Percentiles rank a stretch among this genome's conserved stretches.
These are phyloP conservation scores for Psammodynastes pulverulentus DNA, from an alignment of 2,113 vertebrate genomes.

Conservation along the genomic window DNA sequence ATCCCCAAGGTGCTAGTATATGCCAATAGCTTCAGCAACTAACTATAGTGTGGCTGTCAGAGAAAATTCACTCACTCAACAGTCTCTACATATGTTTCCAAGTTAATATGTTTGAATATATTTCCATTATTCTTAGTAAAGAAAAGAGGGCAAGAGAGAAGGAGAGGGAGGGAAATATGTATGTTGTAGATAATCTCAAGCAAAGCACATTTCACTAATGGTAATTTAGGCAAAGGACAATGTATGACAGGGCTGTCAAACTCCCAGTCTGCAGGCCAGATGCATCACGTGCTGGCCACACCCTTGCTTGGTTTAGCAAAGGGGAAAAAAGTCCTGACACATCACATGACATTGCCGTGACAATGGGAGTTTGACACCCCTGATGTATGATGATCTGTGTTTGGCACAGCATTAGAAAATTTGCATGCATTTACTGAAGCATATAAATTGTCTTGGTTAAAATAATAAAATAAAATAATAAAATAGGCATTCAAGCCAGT, in stretches of 20 bases:
- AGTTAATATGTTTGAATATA: conserved; percentile 67
- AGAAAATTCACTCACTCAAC: conserved; percentile 52
- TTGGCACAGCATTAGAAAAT: conserved; percentile 26
- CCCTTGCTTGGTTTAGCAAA: too few relatives aligned
- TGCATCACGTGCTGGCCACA: too few relatives aligned
- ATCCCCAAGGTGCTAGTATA: neutral
- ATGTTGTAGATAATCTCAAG: conserved; percentile 60
- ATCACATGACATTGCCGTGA: too few relatives aligned
- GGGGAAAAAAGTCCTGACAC: too few relatives aligned
- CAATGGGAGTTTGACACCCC: too few relatives aligned
- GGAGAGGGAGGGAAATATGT: conserved; percentile 44
- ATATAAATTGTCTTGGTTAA: conserved; percentile 28
- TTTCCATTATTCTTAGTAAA: conserved; percentile 54
- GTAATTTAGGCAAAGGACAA: conserved; percentile 62
- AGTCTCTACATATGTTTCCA: conserved; percentile 60
- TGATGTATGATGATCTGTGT: conserved; percentile 51
- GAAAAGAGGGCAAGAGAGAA: conserved; percentile 45
- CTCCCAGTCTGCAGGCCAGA: too few relatives aligned
- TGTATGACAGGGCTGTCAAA: conserved; percentile 39
- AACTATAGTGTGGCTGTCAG: conserved; percentile 47
- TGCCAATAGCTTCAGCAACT: conserved; percentile 48
- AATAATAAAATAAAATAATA: neutral
- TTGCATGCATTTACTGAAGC: neutral
- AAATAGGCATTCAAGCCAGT: conserved; percentile 10
- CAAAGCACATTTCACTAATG: conserved; percentile 64